phyloP scores from a whole-genome alignment of 2,113 vertebrate species.

The Mungos mungo region DNA sequence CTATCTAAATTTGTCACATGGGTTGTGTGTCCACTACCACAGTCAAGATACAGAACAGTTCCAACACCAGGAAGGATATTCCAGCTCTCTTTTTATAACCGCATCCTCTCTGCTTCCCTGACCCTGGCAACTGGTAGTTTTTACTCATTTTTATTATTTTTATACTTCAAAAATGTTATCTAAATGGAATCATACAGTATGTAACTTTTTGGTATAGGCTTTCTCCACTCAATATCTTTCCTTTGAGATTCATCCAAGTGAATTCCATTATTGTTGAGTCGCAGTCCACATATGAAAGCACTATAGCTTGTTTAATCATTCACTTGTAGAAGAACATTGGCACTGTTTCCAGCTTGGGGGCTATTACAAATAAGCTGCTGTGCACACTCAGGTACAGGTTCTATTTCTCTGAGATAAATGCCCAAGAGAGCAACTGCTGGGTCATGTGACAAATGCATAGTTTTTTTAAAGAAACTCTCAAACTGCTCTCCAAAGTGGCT shows the following conservation, averaged over 20 bases:
- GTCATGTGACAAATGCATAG: neutral
- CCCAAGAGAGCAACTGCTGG: neutral
- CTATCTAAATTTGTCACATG: neutral
- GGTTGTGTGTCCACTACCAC: neutral
- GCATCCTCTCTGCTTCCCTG: neutral
- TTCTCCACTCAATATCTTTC: neutral
- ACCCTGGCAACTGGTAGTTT: neutral
- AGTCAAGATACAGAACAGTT: neutral
- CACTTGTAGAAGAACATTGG: neutral
- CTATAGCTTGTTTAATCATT: neutral
- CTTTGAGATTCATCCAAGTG: neutral
- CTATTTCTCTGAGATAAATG: neutral
- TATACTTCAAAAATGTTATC: too few relatives aligned
- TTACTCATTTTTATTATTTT: neutral
- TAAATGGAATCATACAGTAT: neutral
- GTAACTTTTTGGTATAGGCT: neutral
- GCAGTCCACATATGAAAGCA: neutral
- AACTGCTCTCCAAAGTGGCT: neutral
- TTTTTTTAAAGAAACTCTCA: neutral
- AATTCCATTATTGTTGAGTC: neutral
- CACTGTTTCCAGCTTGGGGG: neutral
- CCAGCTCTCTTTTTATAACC: neutral
- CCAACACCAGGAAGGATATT: neutral
- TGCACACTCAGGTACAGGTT: neutral
- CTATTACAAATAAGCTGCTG: neutral